Conservation (phyloP, 2,113 vertebrate genomes). For the Noctilio leporinus region DNA sequence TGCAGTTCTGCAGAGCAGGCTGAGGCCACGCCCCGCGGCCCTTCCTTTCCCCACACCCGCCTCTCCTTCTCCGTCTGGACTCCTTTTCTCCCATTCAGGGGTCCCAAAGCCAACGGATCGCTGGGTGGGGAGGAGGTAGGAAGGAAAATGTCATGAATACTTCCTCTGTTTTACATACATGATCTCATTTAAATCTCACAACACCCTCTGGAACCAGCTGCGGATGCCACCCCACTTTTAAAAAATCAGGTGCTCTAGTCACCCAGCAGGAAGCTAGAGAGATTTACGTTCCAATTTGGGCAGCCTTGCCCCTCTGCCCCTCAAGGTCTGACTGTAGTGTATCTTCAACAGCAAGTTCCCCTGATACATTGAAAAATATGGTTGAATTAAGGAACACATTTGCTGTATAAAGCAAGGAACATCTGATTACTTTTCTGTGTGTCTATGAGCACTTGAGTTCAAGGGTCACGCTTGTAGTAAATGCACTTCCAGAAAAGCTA, state of each 20-base stretch:
- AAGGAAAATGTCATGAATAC: not conserved
- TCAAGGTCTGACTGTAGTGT: not conserved
- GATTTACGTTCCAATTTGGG: not conserved
- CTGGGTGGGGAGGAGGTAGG: not conserved
- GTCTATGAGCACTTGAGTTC: not conserved
- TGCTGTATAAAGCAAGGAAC: not conserved
- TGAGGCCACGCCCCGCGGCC: not conserved
- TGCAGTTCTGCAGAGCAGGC: not conserved
- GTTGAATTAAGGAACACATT: not conserved
- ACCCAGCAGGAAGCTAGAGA: not conserved
- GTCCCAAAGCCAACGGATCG: not conserved
- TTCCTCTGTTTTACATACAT: not conserved
- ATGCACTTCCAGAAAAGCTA: not conserved
- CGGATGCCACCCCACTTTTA: not conserved
- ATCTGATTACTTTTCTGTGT: not conserved
- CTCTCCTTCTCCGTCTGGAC: not conserved
- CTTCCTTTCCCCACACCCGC: not conserved
- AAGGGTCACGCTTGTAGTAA: not conserved
- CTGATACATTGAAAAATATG: not conserved
- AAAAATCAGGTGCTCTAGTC: not conserved
- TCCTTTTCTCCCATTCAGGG: not conserved
- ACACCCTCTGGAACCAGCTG: not conserved
- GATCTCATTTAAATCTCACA: not conserved
- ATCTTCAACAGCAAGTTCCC: not conserved
- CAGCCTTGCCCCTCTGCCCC: no score